Conservation (phyloP, 2,888 invertebrate genomes). For the Diaphora mendica region DNA sequence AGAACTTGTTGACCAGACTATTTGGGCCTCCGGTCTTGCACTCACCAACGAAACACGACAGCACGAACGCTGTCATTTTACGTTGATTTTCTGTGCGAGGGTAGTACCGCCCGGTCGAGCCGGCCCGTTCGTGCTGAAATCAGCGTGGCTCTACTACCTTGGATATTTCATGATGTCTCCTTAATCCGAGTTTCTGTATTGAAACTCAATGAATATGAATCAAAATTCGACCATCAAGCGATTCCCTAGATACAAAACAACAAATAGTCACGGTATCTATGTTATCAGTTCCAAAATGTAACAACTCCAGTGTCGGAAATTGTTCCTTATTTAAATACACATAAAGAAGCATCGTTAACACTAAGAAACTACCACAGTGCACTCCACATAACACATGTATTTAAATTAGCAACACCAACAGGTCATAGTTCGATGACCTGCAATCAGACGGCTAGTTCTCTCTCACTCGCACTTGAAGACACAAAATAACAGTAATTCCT, state of each 20-base stretch:
- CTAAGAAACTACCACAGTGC: constrained; percentile 1
- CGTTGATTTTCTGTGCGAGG: too few relatives aligned
- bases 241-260: too few relatives aligned
- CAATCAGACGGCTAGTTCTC: constrained; percentile 14
- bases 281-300: neutral
- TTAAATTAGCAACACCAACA: constrained; percentile 17
- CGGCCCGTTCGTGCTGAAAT: too few relatives aligned
- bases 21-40: too few relatives aligned
- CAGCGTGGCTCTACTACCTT: too few relatives aligned
- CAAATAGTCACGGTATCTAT: neutral
- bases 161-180: too few relatives aligned
- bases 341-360: neutral
- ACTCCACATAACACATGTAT: constrained; percentile 16
- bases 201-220: neutral
- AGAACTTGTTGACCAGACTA: too few relatives aligned
- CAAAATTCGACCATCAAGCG: too few relatives aligned
- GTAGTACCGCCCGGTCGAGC: too few relatives aligned
- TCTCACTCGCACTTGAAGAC: constrained; percentile 14
- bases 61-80: too few relatives aligned
- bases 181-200: neutral
- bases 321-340: neutral
- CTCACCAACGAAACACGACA: too few relatives aligned
- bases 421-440: constrained; percentile 21
- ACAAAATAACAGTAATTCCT: constrained; percentile 13
- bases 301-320: neutral